These are phyloP conservation scores for Chrysocyon brachyurus DNA, from an alignment of 2,797 vertebrate species.

Conservation along the genomic window DNA sequence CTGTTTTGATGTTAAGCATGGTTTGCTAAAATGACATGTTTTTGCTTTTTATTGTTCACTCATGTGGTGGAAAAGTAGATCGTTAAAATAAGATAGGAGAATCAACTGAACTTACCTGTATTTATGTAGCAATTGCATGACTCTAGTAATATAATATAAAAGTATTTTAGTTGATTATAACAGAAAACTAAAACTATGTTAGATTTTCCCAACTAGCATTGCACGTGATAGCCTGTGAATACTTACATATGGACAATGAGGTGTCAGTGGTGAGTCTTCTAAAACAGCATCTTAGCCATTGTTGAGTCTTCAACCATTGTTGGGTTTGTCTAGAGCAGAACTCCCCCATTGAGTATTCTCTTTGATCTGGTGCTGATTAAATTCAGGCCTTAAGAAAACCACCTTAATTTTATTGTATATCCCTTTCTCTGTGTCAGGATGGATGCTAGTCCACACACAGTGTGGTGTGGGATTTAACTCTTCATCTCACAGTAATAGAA, in stretches of 20 bases:
- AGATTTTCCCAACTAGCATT: background rate
- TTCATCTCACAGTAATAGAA: background rate
- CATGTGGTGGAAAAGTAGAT: slow-evolving; percentile 3
- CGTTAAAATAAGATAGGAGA: slow-evolving; percentile 15
- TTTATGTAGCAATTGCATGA: slow-evolving; percentile 10
- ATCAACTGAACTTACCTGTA: background rate
- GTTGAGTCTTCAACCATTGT: background rate
- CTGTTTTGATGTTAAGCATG: slow-evolving; percentile 74
- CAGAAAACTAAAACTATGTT: slow-evolving; percentile 18
- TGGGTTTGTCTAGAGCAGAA: background rate
- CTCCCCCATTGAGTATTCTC: background rate
- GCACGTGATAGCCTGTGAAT: background rate
- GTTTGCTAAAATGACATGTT: slow-evolving; percentile 65
- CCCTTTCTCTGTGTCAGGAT: background rate
- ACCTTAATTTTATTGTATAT: background rate
- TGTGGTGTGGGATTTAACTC: slow-evolving; percentile 26
- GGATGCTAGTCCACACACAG: background rate
- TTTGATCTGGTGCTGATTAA: background rate
- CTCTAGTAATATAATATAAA: background rate
- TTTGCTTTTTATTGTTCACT: slow-evolving; percentile 63
- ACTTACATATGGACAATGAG: background rate
- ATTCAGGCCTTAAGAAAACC: slow-evolving; percentile 28
- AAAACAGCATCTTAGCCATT: background rate
- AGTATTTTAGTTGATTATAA: slow-evolving; percentile 17
- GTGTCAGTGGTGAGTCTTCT: background rate